Percentiles rank a stretch among this genome's conserved stretches.
These are phyloP conservation scores for Polydrusus pterygomalis DNA, from an alignment of 2,888 invertebrate species.

Conservation along the genomic window DNA sequence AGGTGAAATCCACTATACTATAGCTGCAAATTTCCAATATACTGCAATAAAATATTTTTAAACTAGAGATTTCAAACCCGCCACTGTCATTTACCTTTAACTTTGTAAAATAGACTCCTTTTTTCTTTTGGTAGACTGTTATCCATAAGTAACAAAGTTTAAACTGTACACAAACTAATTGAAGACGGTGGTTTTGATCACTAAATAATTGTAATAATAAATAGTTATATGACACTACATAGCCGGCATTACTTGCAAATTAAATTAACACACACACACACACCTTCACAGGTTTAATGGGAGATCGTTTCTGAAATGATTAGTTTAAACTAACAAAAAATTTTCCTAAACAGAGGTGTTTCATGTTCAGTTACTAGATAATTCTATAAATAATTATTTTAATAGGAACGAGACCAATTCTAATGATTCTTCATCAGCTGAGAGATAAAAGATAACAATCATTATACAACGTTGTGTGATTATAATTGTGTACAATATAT, in stretches of 20 bases:
- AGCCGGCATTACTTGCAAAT: too few species aligned
- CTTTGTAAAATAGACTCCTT: background rate
- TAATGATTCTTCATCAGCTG: background rate
- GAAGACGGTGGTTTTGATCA: too few species aligned
- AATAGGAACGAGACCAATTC: background rate
- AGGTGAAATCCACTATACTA: too few species aligned
- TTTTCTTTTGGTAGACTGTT: background rate
- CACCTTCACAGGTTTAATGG: too few species aligned
- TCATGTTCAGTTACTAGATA: background rate
- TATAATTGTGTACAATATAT: too few species aligned
- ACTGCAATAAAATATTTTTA: too few species aligned
- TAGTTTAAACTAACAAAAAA: background rate
- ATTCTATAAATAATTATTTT: slow-evolving; percentile 13
- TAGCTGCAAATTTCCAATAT: too few species aligned
- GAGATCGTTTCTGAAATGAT: background rate
- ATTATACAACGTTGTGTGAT: background rate
- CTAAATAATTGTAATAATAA: too few species aligned
- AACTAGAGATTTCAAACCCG: too few species aligned
- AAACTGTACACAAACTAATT: too few species aligned
- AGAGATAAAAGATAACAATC: background rate
- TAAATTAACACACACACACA: too few species aligned
- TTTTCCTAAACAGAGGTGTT: background rate
- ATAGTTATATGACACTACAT: too few species aligned
- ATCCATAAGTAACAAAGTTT: background rate
- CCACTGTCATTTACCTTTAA: background rate